Base-by-base conservation (phyloP, 2,797 vertebrate genomes). In the Alauda arvensis region DNA sequence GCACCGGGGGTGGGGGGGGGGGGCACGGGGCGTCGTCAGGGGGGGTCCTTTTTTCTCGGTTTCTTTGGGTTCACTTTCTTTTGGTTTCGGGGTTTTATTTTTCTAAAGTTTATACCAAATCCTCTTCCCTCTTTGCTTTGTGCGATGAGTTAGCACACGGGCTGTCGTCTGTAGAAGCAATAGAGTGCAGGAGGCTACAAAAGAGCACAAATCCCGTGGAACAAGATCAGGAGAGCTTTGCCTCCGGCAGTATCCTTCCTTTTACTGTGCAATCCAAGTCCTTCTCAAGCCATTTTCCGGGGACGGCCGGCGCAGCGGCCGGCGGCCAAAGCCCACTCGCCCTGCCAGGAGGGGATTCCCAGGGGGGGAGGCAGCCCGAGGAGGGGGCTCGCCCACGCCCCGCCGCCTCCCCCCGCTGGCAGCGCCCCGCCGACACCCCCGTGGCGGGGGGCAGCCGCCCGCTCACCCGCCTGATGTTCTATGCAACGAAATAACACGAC, bases 401-500 rank as follows among this genome's bases (percentile, higher is more conserved):
- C 7, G 6, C 63, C 12, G 18, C 90, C 87, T 85, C 87, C 75
- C 84, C 10, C 2, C 3, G 7, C 68, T 13, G 45, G 80, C 13
- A 3, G 63, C 77, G 52, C 57, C 72, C 74, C 42, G n/a, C 74
- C 6, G 14, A 83, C 60, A 74, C 93, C 96, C 95, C 95, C 67
- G 83, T 82, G 91, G 94, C 91, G 94, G 97, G 97, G 96, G 93
- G 96, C 97, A 95, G 95, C 97, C 96, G 96, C 97, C 97, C 96
- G 97, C 97, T 98, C 97, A 97, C 97, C 98, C 97, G 98, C 98
- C 97, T 97, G 97, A 99, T 94, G 97, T 99, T 99, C 99, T 99
- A 99, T 99, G 99, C 99, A 99, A 99, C 98, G 98, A 99, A 97
- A 97, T 96, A 97, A 97, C 94, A 96, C 96, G 94, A 97, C 95